Conservation (phyloP, 2,888 invertebrate species). For the Allygus modestus region DNA sequence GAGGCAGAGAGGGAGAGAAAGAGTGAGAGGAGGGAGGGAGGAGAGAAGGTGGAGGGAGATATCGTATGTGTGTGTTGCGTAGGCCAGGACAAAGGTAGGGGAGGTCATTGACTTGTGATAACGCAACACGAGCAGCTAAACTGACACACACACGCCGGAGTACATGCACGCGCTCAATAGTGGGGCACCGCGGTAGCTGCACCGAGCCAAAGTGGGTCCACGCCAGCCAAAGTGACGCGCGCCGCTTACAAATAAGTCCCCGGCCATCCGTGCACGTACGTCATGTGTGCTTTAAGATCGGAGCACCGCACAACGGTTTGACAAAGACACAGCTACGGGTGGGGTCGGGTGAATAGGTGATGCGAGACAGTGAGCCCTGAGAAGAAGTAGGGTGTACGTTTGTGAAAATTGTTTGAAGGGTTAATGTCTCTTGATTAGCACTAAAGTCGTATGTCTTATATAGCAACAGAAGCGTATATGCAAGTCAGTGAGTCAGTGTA, state of each 20-base stretch:
- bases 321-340: too few species aligned
- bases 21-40: background rate
- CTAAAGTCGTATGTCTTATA: too few species aligned
- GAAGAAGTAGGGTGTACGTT: too few species aligned
- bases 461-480: too few species aligned
- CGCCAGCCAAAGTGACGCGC: background rate
- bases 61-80: conserved; percentile 37
- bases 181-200: conserved; percentile 6
- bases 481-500: too few species aligned
- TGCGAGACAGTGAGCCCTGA: too few species aligned
- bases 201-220: background rate
- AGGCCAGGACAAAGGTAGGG: conserved; percentile 44
- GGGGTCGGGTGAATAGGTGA: too few species aligned
- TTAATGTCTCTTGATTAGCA: too few species aligned
- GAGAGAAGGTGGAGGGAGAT: background rate
- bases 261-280: background rate
- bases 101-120: conserved; percentile 47
- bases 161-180: background rate
- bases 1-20: background rate
- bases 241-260: background rate
- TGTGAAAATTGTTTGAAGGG: too few species aligned
- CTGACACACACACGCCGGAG: background rate
- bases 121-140: conserved; percentile 37
- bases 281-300: too few species aligned
- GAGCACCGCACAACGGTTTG: too few species aligned